These are phyloP conservation scores for Laspeyria flexula DNA, from an alignment of 2,888 invertebrate species.

Conservation along the genomic window DNA sequence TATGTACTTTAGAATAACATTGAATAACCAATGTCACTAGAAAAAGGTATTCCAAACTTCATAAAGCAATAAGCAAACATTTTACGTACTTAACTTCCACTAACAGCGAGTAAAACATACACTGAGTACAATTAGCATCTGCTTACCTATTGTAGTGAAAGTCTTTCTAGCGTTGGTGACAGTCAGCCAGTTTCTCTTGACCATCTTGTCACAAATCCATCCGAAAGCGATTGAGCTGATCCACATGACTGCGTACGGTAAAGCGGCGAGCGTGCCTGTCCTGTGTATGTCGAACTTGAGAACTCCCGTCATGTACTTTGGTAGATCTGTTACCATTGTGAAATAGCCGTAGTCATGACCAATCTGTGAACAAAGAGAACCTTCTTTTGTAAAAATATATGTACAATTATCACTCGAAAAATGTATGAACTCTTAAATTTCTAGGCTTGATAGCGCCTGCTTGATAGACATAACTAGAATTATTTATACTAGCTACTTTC, in stretches of 20 bases:
- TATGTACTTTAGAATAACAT: too few species aligned
- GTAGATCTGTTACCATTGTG: constrained; percentile 90
- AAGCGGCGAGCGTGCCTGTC: constrained; percentile 87
- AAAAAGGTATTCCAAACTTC: constrained; percentile 12
- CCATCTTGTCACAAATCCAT: constrained; percentile 89
- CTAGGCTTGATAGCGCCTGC: too few species aligned
- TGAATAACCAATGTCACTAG: not conserved
- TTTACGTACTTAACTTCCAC: constrained; percentile 37
- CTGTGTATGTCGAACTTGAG: constrained; percentile 88
- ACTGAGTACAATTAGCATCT: constrained; percentile 30
- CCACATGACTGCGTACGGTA: constrained; percentile 90
- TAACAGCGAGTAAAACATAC: constrained; percentile 26
- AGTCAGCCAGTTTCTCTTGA: constrained; percentile 85
- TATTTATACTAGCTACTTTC: too few species aligned
- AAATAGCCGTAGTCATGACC: constrained; percentile 91
- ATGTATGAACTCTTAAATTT: too few species aligned
- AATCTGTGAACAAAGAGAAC: constrained; percentile 59
- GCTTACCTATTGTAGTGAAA: constrained; percentile 88
- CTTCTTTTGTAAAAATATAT: too few species aligned
- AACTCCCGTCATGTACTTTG: constrained; percentile 89
- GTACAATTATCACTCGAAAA: too few species aligned
- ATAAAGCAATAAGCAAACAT: constrained; percentile 28
- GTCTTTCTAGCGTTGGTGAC: constrained; percentile 87
- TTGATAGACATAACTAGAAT: too few species aligned
- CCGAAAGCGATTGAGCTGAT: constrained; percentile 88